A percentile compares a stretch with the other conserved stretches of the same genome.
phyloP scores from a whole-genome alignment of 2,888 invertebrate genomes.

The Nomada fucata region DNA sequence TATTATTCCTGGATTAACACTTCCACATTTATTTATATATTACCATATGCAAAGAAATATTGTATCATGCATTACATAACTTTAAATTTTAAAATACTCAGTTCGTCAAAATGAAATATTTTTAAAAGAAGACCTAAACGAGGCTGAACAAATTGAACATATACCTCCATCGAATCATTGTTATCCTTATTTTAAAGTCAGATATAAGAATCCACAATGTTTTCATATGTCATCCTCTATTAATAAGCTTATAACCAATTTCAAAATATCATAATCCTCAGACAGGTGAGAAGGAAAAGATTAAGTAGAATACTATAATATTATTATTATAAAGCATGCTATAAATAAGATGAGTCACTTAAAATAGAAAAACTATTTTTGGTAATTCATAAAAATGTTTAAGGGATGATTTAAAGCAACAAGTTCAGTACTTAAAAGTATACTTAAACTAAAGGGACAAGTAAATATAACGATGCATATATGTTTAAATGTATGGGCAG shows the following conservation, averaged over 20 bases:
- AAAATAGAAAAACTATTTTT: slow-evolving; percentile 29
- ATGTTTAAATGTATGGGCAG: neutral
- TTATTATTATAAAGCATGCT: slow-evolving; percentile 22
- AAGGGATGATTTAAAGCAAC: slow-evolving; percentile 6
- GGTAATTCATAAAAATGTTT: slow-evolving; percentile 30
- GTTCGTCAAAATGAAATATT: slow-evolving; percentile 24
- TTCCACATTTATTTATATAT: slow-evolving; percentile 27
- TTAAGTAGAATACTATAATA: slow-evolving; percentile 18
- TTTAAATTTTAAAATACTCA: slow-evolving; percentile 26
- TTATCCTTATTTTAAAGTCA: neutral
- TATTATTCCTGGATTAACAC: slow-evolving; percentile 29
- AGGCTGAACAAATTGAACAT: slow-evolving; percentile 16
- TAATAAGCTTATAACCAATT: slow-evolving; percentile 4
- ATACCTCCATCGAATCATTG: neutral
- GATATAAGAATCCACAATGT: slow-evolving; percentile 10
- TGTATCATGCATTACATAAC: slow-evolving; percentile 1
- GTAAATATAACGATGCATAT: neutral
- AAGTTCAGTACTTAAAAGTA: neutral
- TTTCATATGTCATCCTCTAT: slow-evolving; percentile 10
- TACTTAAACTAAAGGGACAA: slow-evolving; percentile 7
- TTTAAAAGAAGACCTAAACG: slow-evolving; percentile 16
- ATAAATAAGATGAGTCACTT: slow-evolving; percentile 19
- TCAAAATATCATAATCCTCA: neutral
- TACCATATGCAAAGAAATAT: slow-evolving; percentile 20
- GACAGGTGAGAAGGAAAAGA: neutral